These are phyloP conservation scores for Balaenoptera acutorostrata DNA, from an alignment of 2,113 vertebrate genomes.

Conservation along the genomic window DNA sequence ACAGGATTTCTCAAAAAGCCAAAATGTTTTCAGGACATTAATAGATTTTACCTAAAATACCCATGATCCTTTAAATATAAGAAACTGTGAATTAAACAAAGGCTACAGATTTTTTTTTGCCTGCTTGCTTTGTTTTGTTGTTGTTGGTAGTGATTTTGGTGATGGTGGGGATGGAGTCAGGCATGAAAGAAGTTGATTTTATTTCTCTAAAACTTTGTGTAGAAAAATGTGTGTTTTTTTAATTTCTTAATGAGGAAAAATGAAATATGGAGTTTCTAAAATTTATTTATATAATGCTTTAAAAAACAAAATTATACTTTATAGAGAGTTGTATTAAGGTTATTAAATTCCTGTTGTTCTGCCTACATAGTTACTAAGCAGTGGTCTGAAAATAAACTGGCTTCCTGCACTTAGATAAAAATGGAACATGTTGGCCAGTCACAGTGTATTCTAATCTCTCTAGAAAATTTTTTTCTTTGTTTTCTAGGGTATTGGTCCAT, in stretches of 20 bases:
- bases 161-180: fast-evolving
- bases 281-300: not conserved
- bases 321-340: not conserved
- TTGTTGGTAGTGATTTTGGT: not conserved
- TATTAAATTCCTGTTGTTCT: not conserved
- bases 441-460: not conserved
- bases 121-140: not conserved
- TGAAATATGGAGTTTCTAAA: not conserved
- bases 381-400: not conserved
- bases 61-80: not conserved
- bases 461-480: not conserved
- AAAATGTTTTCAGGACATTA: not conserved
- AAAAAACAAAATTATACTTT: not conserved
- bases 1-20: not conserved
- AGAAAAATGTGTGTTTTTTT: not conserved
- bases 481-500: not conserved
- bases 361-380: not conserved
- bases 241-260: not conserved
- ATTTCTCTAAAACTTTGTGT: not conserved
- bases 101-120: not conserved
- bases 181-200: not conserved
- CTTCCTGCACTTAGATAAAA: not conserved
- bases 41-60: not conserved
- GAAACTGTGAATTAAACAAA: not conserved
- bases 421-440: not conserved